Conservation (phyloP, 2,797 vertebrate genomes). For the Ambastaia sidthimunki region DNA sequence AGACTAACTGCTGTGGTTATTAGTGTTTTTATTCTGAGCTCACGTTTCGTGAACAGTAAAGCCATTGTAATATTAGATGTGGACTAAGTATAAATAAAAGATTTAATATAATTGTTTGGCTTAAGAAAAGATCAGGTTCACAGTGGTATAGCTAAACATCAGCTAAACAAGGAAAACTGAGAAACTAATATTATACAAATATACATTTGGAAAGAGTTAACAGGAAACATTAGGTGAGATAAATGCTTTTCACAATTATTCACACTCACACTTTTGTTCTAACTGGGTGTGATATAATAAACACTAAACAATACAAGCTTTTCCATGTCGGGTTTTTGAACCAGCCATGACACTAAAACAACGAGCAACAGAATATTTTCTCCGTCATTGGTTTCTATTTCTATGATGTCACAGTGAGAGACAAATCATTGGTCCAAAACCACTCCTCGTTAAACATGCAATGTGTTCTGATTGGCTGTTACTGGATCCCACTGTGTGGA, state of each 20-base stretch:
- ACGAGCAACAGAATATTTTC: not conserved
- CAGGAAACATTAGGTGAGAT: not conserved
- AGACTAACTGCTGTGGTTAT: constrained; percentile 35
- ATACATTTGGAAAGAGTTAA: constrained; percentile 16
- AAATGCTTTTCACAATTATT: not conserved
- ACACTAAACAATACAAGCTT: not conserved
- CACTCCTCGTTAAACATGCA: not conserved
- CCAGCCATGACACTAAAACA: too few relatives aligned
- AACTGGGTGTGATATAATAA: not conserved
- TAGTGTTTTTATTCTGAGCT: not conserved
- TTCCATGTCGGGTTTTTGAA: too few relatives aligned
- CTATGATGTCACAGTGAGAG: not conserved
- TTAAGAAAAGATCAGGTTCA: constrained; percentile 11
- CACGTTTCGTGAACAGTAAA: constrained; percentile 30
- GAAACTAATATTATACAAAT: not conserved
- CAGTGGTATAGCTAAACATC: constrained; percentile 20
- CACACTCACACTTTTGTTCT: not conserved
- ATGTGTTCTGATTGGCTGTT: not conserved
- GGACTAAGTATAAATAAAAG: constrained; percentile 10
- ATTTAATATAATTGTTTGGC: constrained; percentile 22
- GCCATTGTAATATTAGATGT: not conserved
- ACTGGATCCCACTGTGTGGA: not conserved
- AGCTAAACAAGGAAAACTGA: not conserved
- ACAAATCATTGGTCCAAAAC: not conserved
- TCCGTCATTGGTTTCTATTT: not conserved